Conservation (phyloP, 2,888 invertebrate species). For the Andrena chrysosceles region DNA sequence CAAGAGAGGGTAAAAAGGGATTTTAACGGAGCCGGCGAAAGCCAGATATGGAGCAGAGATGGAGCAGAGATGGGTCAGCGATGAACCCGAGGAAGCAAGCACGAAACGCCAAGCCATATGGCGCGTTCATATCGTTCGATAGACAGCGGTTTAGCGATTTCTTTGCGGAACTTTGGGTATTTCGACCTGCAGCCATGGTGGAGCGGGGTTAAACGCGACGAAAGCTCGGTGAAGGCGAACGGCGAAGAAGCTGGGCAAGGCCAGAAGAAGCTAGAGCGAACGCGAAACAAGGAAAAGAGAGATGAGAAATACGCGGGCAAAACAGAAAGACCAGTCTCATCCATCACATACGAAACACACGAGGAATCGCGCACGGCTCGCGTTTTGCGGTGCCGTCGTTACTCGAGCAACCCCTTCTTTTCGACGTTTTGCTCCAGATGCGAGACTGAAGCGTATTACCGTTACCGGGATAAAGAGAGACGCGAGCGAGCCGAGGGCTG, state of each 20-base stretch:
- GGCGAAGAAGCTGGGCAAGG: conserved; percentile 14
- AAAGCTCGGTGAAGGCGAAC: conserved; percentile 34
- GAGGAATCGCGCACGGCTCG: conserved; percentile 55
- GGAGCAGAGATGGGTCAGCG: neutral
- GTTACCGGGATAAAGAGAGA: conserved; percentile 17
- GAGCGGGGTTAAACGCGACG: conserved; percentile 1
- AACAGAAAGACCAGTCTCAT: conserved; percentile 47
- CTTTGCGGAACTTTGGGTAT: conserved; percentile 42
- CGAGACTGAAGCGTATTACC: conserved; percentile 35
- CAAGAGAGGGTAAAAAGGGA: neutral
- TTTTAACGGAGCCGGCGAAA: conserved; percentile 4
- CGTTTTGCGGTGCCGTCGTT: conserved; percentile 55
- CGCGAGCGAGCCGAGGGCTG: neutral
- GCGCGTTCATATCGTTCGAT: conserved; percentile 33
- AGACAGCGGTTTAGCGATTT: conserved; percentile 11
- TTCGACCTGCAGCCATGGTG: conserved; percentile 21
- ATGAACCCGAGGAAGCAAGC: neutral
- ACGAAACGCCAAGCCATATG: conserved; percentile 34
- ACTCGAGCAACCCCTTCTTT: conserved; percentile 58
- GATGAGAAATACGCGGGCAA: neutral
- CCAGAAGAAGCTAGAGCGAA: conserved; percentile 12
- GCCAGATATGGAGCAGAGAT: neutral
- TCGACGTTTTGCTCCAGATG: conserved; percentile 63
- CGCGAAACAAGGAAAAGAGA: neutral
- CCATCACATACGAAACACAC: conserved; percentile 61